Percentiles rank a stretch among this genome's conserved stretches.
Conservation (phyloP, 2,113 vertebrate genomes). For the Hepsetus odoe region DNA sequence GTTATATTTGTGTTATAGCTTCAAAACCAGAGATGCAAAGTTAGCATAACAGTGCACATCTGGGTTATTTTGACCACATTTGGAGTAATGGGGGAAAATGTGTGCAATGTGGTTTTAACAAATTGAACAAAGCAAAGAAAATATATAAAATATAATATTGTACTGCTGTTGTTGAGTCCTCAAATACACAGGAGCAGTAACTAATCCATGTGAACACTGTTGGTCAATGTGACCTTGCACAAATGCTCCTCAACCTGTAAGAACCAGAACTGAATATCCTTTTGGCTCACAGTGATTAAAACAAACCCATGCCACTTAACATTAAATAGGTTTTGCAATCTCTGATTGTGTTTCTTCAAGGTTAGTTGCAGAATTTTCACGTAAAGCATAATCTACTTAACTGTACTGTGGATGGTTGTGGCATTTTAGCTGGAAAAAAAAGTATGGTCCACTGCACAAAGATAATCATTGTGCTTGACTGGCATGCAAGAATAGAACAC, state of each 20-base stretch:
- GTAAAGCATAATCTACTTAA: constrained; percentile 8
- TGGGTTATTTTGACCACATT: no score
- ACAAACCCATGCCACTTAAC: neutral
- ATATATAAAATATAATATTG: no score
- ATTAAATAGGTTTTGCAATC: neutral
- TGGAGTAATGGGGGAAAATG: no score
- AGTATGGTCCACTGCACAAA: neutral
- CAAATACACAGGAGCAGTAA: no score
- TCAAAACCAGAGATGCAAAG: no score
- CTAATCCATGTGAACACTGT: neutral
- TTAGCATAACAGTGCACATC: no score
- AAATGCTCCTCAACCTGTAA: no score
- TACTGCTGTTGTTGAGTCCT: no score
- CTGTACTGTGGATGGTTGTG: neutral
- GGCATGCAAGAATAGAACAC: neutral
- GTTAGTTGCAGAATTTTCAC: neutral
- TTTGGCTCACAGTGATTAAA: neutral
- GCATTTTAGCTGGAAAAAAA: neutral
- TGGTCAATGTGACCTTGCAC: neutral
- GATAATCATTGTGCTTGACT: neutral
- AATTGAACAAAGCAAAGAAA: no score
- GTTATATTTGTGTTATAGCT: no score
- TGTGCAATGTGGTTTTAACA: no score
- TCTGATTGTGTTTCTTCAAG: neutral
- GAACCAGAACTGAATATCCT: neutral